Evolutionary conservation across 1,140 invertebrate genomes (phyloP), one percentile per base, ranked within the genome.

Genomic region (Yoshiicerus persimilis): DNA sequence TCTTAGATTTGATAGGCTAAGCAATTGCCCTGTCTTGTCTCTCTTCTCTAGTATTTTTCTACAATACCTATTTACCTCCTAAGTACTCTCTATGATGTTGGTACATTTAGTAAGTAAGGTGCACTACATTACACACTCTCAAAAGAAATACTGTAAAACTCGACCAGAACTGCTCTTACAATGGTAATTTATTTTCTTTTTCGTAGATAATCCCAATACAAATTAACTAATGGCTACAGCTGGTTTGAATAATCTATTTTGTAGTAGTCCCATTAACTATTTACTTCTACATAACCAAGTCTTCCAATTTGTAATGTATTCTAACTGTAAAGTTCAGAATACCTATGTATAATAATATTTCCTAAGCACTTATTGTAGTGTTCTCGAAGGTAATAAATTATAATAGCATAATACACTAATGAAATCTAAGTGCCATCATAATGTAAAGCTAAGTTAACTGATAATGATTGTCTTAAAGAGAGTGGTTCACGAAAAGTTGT

Each of bases 211-310:
- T 80, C 75, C 32, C 75, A 80, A 80, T 80, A 80, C 34, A 38
- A 38, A 80, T 80, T 80, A 80, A 80, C 75, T 80, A 80, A 80
- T 80, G 75, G 75, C 32, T 34, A n/a, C 32, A 32, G 75, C 32
- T 80, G 75, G 34, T 38, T 80, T 80, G 75, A 80, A 80, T 80
- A 80, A 80, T 80, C 75, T 80, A 80, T 80, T 80, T 80, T 34
- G 32, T 32, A 80, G 27, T 32, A 80, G 30, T 16, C 34, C 75
- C 75, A 80, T 80, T 80, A 80, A 80, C 75, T 80, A 80, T 80
- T 80, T 32, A 80, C n/a, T n/a, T n/a, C n/a, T n/a, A n/a, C n/a
- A n/a, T n/a, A n/a, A n/a, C 66, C 30, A 10, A 70, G 27, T 9
- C 25, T n/a, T n/a, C n/a, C n/a, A n/a, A n/a, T n/a, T n/a, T n/a